Conservation (phyloP, 2,113 vertebrate species). For the Tamias sibiricus region DNA sequence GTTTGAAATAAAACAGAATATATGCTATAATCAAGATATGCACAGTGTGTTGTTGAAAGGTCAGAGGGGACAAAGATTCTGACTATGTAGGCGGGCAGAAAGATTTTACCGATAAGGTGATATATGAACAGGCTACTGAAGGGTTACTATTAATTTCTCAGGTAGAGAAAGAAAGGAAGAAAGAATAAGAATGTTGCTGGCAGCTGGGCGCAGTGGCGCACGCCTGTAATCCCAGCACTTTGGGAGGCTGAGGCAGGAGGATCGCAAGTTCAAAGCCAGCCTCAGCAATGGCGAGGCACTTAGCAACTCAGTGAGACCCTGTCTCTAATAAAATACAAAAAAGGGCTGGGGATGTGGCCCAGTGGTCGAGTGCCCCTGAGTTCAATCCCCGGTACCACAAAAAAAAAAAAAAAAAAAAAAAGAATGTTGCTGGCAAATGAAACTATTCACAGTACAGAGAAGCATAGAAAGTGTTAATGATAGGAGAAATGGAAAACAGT, state of each 20-base stretch:
- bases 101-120: not conserved
- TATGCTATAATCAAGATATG: not conserved
- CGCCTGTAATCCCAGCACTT: too few species aligned
- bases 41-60: not conserved
- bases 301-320: too few species aligned
- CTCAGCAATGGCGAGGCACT: too few species aligned
- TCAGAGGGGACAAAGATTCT: not conserved
- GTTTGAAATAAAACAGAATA: not conserved
- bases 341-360: too few species aligned
- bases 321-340: too few species aligned
- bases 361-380: too few species aligned
- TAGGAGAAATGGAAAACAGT: not conserved
- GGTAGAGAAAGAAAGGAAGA: not conserved
- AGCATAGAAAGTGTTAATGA: not conserved
- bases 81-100: not conserved
- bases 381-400: too few species aligned
- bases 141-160: constrained; percentile 28
- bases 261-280: too few species aligned
- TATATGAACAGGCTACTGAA: not conserved
- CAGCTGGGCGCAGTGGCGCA: too few species aligned
- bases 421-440: not conserved
- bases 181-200: not conserved
- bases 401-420: too few species aligned
- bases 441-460: not conserved
- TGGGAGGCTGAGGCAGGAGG: too few species aligned